These are phyloP conservation scores for Penaeus japonicus DNA, from an alignment of 1,140 invertebrate genomes.

Conservation along the genomic window DNA sequence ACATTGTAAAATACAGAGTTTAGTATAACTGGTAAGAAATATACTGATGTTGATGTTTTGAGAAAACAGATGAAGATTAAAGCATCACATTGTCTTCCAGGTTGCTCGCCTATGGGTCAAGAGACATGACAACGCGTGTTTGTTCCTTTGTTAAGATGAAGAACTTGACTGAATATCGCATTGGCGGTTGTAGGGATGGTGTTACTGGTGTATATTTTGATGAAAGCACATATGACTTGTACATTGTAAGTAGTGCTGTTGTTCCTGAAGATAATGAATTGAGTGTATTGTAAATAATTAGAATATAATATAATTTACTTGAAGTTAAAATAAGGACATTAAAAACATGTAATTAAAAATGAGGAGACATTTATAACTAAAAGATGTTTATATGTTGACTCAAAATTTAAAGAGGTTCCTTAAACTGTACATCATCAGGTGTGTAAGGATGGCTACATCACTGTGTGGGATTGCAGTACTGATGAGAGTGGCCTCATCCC, in stretches of 20 bases:
- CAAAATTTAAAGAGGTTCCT: no score
- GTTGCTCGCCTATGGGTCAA: conserved; percentile 83
- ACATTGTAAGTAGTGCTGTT: conserved; percentile 18
- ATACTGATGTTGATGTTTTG: no score
- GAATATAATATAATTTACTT: no score
- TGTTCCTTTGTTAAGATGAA: conserved; percentile 10
- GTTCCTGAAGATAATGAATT: not conserved
- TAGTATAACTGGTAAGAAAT: no score
- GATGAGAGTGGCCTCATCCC: conserved; percentile 25
- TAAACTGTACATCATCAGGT: not conserved
- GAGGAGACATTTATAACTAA: no score
- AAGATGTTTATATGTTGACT: no score
- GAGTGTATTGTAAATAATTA: no score
- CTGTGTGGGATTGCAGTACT: conserved; percentile 36
- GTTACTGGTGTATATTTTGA: conserved; percentile 50
- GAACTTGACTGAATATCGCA: conserved; percentile 25
- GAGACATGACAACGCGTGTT: conserved; percentile 75
- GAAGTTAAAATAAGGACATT: no score
- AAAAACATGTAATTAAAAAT: no score
- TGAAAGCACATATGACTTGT: conserved; percentile 38
- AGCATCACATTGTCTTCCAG: conserved; percentile 77
- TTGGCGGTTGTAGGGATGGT: conserved; percentile 20
- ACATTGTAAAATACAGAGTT: no score
- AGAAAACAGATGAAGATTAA: conserved; percentile 75
- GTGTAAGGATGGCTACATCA: conserved; percentile 26